Conservation (phyloP, 1,140 invertebrate species). For the Eciton burchellii region DNA sequence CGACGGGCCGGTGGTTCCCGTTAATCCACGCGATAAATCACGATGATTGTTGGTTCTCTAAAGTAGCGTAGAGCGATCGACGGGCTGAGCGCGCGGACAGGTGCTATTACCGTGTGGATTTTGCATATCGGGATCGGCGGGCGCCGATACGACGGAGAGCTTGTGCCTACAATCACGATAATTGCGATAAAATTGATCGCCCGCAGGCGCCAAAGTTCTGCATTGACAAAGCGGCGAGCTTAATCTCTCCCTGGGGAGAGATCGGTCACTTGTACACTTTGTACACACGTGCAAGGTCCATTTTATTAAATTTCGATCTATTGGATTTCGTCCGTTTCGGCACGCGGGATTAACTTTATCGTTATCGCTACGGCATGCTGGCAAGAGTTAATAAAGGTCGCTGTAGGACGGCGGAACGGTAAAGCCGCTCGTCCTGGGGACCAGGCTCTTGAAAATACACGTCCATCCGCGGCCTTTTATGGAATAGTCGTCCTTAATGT, state of each 20-base stretch:
- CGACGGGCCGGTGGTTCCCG: background rate
- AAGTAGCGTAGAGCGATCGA: conserved; percentile 8
- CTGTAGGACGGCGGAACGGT: conserved; percentile 8
- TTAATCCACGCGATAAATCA: conserved; percentile 42
- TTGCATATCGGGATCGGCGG: background rate
- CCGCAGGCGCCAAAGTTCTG: background rate
- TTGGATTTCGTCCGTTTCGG: too few relatives aligned
- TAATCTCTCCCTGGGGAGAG: too few relatives aligned
- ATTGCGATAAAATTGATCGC: conserved; percentile 5
- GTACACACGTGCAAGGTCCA: background rate
- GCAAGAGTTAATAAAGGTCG: conserved; percentile 49
- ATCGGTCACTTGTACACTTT: too few relatives aligned
- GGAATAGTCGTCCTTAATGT: background rate
- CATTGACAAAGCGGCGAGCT: background rate
- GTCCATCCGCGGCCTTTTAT: conserved; percentile 65
- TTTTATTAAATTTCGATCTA: background rate
- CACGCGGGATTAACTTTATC: too few relatives aligned
- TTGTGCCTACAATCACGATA: conserved; percentile 4
- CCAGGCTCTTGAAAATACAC: conserved; percentile 66
- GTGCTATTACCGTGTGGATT: background rate
- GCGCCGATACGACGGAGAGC: background rate
- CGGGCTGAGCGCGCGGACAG: conserved; percentile 1
- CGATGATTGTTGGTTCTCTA: conserved; percentile 33
- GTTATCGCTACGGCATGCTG: background rate
- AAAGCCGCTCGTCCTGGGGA: conserved; percentile 36